Evolutionary conservation across 2,888 invertebrate genomes (phyloP), one percentile per base, ranked within the genome.

Genomic region (Sepioteuthis lessoniana): DNA sequence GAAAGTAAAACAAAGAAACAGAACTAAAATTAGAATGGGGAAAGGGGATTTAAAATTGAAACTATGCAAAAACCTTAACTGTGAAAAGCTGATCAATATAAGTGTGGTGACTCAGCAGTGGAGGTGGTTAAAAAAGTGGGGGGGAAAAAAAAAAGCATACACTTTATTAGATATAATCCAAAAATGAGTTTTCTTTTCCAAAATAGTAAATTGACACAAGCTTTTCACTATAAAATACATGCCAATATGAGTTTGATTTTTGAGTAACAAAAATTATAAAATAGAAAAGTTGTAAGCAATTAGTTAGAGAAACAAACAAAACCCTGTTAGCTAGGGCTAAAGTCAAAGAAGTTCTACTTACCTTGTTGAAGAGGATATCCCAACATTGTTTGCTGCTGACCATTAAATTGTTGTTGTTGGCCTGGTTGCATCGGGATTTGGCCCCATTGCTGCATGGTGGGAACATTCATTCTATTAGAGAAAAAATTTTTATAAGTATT

Each of bases 321-420:
- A 55, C 50, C 50, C 25, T 5, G 50, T 55, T 55, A 55, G 50
- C 50, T 55, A 55, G 21, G 25, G 25, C 21, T 55, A 55, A 55
- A 55, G 21, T 21, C n/a, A 37, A 31, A 37, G 31, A 16, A 91
- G 93, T 91, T 35, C 76, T 38, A 91, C 95, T 95, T 95, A 96
- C 96, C 96, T 95, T 96, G 96, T 95, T 96, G 96, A 96, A 96
- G 95, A 94, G 96, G 96, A 94, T 96, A 96, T 95, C 96, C 96
- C 94, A 96, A 95, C 95, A 96, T 95, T 50, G 96, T 95, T 94
- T 95, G 95, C 60, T 94, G 94, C 76, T 94, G 94, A 91, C 95
- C 95, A 95, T 96, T 96, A 46, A 96, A 96, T 94, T 95, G 96
- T 93, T 95, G 96, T 94, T 96, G 96, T 94, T 96, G 96, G 38